Conservation (phyloP, 2,113 vertebrate genomes). For the Oreocharis arfaki region DNA sequence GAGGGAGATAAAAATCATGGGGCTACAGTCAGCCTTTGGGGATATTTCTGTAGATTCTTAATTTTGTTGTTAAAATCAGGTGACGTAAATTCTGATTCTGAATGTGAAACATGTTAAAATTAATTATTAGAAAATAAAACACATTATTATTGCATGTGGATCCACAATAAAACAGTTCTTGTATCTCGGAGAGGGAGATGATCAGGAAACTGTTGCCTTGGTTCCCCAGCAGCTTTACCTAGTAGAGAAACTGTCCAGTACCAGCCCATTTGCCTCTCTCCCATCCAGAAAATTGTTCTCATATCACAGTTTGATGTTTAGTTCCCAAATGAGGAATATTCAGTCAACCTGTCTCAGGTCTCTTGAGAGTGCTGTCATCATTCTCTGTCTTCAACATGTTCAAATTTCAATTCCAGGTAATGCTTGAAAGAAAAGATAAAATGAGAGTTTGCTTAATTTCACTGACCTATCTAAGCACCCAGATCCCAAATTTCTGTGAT, state of each 20-base stretch:
- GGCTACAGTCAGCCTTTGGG: not conserved
- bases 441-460: not conserved
- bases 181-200: not conserved
- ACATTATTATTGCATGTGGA: not conserved
- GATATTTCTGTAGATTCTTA: not conserved
- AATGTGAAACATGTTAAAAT: not conserved
- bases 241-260: not conserved
- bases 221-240: not conserved
- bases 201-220: not conserved
- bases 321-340: not conserved
- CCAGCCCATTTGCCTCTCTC: slow-evolving; percentile 10
- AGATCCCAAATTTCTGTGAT: not conserved
- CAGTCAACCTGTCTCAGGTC: not conserved
- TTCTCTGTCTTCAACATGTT: not conserved
- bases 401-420: not conserved
- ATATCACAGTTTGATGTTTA: not conserved
- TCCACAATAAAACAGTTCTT: not conserved
- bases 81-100: not conserved
- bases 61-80: not conserved
- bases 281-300: slow-evolving; percentile 27
- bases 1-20: not conserved
- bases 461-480: not conserved
- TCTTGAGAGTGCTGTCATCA: not conserved
- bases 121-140: not conserved
- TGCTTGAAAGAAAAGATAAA: not conserved